Percentiles rank a stretch among this genome's conserved stretches.
Conservation (phyloP, 2,113 vertebrate species). For the Mustelus asterias region DNA sequence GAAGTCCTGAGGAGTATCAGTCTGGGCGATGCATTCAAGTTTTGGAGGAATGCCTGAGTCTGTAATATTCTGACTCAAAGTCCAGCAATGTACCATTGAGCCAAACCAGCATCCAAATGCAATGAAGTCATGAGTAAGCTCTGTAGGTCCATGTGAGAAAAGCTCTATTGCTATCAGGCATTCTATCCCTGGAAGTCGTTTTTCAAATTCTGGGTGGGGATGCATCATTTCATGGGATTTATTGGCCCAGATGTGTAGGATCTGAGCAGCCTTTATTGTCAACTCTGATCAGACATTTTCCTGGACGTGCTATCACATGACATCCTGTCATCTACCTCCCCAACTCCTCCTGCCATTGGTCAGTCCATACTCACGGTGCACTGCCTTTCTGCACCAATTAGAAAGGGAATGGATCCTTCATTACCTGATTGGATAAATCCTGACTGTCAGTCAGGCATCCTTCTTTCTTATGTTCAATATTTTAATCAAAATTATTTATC, state of each 20-base stretch:
- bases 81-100: background rate
- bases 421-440: background rate
- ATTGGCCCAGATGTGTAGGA: background rate
- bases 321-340: background rate
- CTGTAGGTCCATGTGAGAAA: background rate
- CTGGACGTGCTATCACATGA: background rate
- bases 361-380: background rate
- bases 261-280: background rate
- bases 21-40: background rate
- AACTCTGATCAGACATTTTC: background rate
- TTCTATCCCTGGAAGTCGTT: background rate
- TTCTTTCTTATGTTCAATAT: background rate
- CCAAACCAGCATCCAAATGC: background rate
- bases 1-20: background rate
- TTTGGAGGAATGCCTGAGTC: background rate
- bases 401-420: background rate
- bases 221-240: background rate
- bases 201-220: background rate
- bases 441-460: background rate
- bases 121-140: background rate
- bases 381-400: background rate
- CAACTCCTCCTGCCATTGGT: background rate
- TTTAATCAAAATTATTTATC: background rate
- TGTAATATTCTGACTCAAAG: background rate
- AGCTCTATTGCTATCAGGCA: background rate